phyloP scores from a whole-genome alignment of 2,888 invertebrate species.

The Ectropis crepuscularia region DNA sequence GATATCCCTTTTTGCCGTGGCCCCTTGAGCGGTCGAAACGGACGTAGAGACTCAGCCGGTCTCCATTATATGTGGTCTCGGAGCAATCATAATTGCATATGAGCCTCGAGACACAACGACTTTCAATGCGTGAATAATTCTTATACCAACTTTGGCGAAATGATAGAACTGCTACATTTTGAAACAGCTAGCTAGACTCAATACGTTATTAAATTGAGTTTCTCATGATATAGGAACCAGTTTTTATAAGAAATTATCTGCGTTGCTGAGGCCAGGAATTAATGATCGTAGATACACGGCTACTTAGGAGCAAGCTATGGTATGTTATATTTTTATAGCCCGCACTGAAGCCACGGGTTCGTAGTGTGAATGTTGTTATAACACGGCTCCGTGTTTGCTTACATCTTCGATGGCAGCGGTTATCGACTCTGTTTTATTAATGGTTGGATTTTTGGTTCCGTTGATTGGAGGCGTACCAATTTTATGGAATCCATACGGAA shows the following conservation, averaged over 20 bases:
- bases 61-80: conserved; percentile 80
- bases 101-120: conserved; percentile 73
- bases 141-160: conserved; percentile 46
- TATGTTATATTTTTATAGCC: conserved; percentile 34
- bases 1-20: conserved; percentile 82
- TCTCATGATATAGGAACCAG: conserved; percentile 56
- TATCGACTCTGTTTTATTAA: conserved; percentile 48
- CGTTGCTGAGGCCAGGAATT: conserved; percentile 56
- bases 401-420: conserved; percentile 49
- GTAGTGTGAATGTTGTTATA: conserved; percentile 30
- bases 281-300: conserved; percentile 58
- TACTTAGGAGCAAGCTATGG: conserved; percentile 31
- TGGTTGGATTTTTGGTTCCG: conserved; percentile 39
- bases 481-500: conserved; percentile 36
- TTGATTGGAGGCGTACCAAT: conserved; percentile 49
- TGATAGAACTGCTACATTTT: conserved; percentile 30
- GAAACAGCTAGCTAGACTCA: conserved; percentile 27
- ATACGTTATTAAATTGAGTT: conserved; percentile 31
- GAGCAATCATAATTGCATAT: conserved; percentile 82
- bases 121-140: conserved; percentile 67
- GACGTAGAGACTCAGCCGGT: conserved; percentile 69
- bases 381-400: conserved; percentile 37
- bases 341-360: conserved; percentile 16
- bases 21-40: conserved; percentile 81
- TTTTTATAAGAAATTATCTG: conserved; percentile 66